phyloP scores from a whole-genome alignment of 2,113 vertebrate species.

The Micronycteris hirsuta region DNA sequence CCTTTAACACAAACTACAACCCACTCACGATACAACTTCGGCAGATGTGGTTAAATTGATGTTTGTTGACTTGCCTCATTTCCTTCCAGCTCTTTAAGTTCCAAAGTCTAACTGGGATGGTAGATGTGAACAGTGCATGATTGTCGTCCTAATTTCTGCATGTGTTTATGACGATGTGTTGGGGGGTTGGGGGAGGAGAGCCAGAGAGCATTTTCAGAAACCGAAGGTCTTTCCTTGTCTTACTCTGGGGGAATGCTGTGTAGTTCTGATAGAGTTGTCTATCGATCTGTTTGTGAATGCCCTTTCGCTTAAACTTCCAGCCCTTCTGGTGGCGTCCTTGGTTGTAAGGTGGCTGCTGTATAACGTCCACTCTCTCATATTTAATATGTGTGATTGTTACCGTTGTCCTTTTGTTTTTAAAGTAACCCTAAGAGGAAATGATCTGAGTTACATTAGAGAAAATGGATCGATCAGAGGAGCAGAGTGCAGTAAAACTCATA shows the following conservation, averaged over 20 bases:
- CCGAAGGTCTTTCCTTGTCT: constrained; percentile 25
- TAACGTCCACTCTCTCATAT: constrained; percentile 76
- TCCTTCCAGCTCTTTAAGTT: constrained; percentile 76
- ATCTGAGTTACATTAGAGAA: constrained; percentile 70
- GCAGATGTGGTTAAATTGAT: constrained; percentile 85
- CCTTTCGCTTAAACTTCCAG: constrained; percentile 64
- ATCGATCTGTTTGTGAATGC: constrained; percentile 72
- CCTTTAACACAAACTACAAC: constrained; percentile 87
- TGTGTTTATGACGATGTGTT: constrained; percentile 82
- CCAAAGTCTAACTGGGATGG: constrained; percentile 82
- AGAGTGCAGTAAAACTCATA: constrained; percentile 85
- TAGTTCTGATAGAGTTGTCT: constrained; percentile 66
- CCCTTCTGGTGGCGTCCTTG: constrained; percentile 59
- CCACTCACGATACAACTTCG: constrained; percentile 80
- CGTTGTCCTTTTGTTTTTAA: constrained; percentile 77
- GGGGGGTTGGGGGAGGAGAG: constrained; percentile 59
- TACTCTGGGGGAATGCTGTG: constrained; percentile 80
- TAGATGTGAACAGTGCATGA: constrained; percentile 85
- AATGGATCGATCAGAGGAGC: constrained; percentile 76
- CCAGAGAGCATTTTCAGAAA: constrained; percentile 80
- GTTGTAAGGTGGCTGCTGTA: constrained; percentile 81
- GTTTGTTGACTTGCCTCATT: constrained; percentile 83
- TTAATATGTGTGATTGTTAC: constrained; percentile 82
- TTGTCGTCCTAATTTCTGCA: constrained; percentile 85
- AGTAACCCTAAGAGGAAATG: constrained; percentile 73